Evolutionary conservation across 2,113 vertebrate genomes (phyloP), one percentile per base, ranked within the genome.

Genomic region (Hippopotamus amphibius): DNA sequence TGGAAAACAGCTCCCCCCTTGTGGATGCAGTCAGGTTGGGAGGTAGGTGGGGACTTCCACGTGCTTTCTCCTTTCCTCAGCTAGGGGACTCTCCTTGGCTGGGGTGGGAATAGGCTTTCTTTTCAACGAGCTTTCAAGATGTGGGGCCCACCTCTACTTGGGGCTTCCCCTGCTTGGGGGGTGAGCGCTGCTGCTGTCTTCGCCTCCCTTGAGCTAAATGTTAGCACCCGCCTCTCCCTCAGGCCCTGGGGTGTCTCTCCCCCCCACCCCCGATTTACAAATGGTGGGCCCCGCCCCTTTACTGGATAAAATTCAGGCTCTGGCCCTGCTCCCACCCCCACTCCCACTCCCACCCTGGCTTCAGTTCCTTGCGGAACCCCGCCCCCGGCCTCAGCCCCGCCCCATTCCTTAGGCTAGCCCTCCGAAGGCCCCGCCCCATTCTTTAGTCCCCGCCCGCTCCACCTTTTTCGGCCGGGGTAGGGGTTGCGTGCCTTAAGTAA

Each of bases 391-490:
- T 88, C 21, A 28, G 89, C 90, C 63, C 79, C 6, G 26, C 26
- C 3, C 41, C n/a, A 57, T 41, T n/a, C 50, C 10, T 41, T 37
- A 53, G 65, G 26, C 10, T 30, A 7, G 37, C 77, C 37, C 8
- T 24, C 15, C 5, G 12, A 11, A 7, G 1, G 15, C 61, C 37
- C 50, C 17, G 7, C 81, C 37, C 53, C 24, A 0, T 65, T 26
- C 46, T 48, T 41, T 11, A 43, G 59, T n/a, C 2, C 6, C 16
- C n/a, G 26, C 37, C 59, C 17, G 0, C 17, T 22, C 26, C 21
- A 1, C 30, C 1, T 6, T 48, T 59, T 46, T n/a, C 13, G 15
- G 9, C 9, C 0, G 3, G 12, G 17, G 3, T 6, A 6, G 11
- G 26, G 26, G 61, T 0, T 59, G 68, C 77, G 2, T 28, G 9